Conservation (phyloP, 1,140 invertebrate species). For the Drosophila orena region DNA sequence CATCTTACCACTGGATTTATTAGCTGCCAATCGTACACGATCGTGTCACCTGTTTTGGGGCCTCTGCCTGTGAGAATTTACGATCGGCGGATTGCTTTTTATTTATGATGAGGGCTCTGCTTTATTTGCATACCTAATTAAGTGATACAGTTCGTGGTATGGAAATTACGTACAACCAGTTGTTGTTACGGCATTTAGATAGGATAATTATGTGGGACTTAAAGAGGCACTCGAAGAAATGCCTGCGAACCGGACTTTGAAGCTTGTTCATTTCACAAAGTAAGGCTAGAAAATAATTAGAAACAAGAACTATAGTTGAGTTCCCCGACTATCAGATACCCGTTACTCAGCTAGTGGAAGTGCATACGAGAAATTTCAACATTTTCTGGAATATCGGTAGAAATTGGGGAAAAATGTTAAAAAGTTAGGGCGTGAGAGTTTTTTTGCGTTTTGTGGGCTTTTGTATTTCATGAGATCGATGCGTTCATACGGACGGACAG, state of each 20-base stretch:
- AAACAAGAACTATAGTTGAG: too few relatives aligned
- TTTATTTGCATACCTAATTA: conserved; percentile 78
- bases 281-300: neutral
- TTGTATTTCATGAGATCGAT: too few relatives aligned
- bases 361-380: too few relatives aligned
- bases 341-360: too few relatives aligned
- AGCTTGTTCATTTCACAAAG: neutral
- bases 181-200: conserved; percentile 46
- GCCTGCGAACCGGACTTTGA: neutral
- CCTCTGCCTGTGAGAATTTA: conserved; percentile 58
- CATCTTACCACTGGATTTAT: conserved; percentile 66
- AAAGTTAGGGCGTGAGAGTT: too few relatives aligned
- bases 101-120: conserved; percentile 67
- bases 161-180: conserved; percentile 30
- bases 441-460: too few relatives aligned
- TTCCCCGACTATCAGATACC: too few relatives aligned
- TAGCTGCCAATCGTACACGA: conserved; percentile 49
- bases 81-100: conserved; percentile 39
- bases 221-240: conserved; percentile 12
- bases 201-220: conserved; percentile 35
- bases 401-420: too few relatives aligned
- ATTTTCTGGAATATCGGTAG: too few relatives aligned
- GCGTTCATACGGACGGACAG: too few relatives aligned
- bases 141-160: conserved; percentile 59
- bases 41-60: conserved; percentile 51